Conservation (phyloP, 2,797 vertebrate genomes). For the Nyctalus aviator region DNA sequence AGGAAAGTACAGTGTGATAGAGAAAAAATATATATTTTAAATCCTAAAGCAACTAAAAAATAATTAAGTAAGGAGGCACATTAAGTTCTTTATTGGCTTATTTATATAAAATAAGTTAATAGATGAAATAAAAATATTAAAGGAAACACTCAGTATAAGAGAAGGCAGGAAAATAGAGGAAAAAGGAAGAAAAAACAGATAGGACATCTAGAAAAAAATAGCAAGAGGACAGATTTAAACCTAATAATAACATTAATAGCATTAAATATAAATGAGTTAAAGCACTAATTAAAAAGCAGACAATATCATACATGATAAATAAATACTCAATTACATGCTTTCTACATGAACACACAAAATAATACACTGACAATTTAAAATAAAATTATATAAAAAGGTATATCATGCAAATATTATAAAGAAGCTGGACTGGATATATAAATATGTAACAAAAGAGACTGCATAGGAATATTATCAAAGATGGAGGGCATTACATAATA, state of each 20-base stretch:
- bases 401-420: background rate
- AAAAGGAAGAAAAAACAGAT: background rate
- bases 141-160: background rate
- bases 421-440: background rate
- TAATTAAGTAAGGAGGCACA: background rate
- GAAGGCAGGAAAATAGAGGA: background rate
- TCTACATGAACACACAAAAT: background rate
- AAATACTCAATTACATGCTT: background rate
- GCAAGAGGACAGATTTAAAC: background rate
- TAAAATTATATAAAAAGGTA: background rate
- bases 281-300: background rate
- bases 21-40: background rate
- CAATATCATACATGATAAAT: background rate
- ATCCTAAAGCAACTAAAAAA: background rate
- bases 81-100: background rate
- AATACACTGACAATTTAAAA: background rate
- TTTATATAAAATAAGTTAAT: background rate
- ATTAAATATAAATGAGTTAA: constrained; percentile 7
- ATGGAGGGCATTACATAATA: background rate
- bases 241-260: background rate
- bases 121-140: background rate
- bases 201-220: background rate
- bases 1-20: background rate
- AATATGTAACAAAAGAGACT: background rate
- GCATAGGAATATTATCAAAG: background rate